These are phyloP conservation scores for Pachliopta kotzebuea DNA, from an alignment of 2,888 invertebrate genomes.

Conservation along the genomic window DNA sequence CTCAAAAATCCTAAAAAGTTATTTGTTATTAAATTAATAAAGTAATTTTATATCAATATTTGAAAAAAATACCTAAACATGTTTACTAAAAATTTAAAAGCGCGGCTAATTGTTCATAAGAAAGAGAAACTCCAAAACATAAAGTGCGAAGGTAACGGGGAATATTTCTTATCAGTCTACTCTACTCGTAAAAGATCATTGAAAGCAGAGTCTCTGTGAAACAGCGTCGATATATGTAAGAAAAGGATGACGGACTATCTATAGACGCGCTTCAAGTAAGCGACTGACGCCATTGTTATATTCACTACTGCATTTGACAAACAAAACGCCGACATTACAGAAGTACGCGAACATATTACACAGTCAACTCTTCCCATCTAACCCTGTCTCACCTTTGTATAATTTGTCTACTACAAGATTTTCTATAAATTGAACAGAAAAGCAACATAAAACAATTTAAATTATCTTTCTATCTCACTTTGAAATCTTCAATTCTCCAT, in stretches of 20 bases:
- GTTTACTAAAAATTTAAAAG: constrained; percentile 49
- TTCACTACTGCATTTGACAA: constrained; percentile 40
- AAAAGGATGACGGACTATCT: constrained; percentile 80
- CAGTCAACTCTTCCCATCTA: background rate
- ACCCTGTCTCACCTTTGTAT: constrained; percentile 8
- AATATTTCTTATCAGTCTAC: constrained; percentile 75
- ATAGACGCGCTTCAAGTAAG: constrained; percentile 68
- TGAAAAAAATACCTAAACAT: constrained; percentile 18
- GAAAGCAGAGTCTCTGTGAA: constrained; percentile 71
- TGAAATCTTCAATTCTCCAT: constrained; percentile 68
- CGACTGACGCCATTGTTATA: constrained; percentile 73
- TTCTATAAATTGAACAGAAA: constrained; percentile 15
- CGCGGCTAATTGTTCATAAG: constrained; percentile 65
- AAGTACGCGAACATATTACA: constrained; percentile 18
- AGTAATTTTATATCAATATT: constrained; percentile 1
- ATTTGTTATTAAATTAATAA: constrained; percentile 28
- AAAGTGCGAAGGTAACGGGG: constrained; percentile 77
- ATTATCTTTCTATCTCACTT: constrained; percentile 79
- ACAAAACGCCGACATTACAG: constrained; percentile 32
- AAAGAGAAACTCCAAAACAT: constrained; percentile 71
- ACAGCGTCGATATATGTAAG: constrained; percentile 75
- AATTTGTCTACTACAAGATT: constrained; percentile 3
- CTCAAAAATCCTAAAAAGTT: constrained; percentile 18
- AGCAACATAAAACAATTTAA: constrained; percentile 33
- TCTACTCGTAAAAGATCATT: constrained; percentile 76